Percentiles rank a stretch among this genome's conserved stretches.
These are phyloP conservation scores for Cryptus armator DNA, from an alignment of 2,888 invertebrate genomes.

Conservation along the genomic window DNA sequence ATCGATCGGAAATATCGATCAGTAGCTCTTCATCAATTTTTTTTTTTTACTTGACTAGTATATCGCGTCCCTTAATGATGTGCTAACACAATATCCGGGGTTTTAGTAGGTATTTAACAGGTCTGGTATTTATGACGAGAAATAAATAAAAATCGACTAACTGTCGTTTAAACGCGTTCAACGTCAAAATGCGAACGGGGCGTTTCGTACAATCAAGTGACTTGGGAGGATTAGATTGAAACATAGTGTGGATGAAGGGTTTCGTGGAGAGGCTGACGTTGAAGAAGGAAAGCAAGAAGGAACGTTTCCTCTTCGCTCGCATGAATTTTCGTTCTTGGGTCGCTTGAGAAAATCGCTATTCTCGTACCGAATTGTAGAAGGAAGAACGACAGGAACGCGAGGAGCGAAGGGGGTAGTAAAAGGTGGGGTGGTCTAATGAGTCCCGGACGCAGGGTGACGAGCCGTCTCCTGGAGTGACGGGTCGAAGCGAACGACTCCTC, in stretches of 20 bases:
- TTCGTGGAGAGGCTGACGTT: background rate
- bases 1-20: too few relatives aligned
- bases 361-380: conserved; percentile 49
- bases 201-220: conserved; percentile 17
- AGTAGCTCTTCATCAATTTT: too few relatives aligned
- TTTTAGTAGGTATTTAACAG: too few relatives aligned
- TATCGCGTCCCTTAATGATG: too few relatives aligned
- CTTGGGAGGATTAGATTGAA: conserved; percentile 34
- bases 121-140: too few relatives aligned
- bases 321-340: conserved; percentile 14
- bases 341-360: conserved; percentile 35
- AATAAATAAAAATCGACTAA: background rate
- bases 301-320: conserved; percentile 7
- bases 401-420: conserved; percentile 26
- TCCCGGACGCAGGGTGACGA: conserved; percentile 77
- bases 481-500: conserved; percentile 69
- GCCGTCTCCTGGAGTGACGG: conserved; percentile 76
- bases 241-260: background rate
- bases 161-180: background rate
- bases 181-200: background rate
- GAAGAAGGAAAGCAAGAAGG: conserved; percentile 24
- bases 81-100: too few relatives aligned
- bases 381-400: conserved; percentile 39
- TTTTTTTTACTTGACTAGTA: too few relatives aligned
- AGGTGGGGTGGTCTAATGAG: conserved; percentile 74